Base-by-base conservation (phyloP, 1,140 invertebrate species). In the Rhynchophorus ferrugineus region DNA sequence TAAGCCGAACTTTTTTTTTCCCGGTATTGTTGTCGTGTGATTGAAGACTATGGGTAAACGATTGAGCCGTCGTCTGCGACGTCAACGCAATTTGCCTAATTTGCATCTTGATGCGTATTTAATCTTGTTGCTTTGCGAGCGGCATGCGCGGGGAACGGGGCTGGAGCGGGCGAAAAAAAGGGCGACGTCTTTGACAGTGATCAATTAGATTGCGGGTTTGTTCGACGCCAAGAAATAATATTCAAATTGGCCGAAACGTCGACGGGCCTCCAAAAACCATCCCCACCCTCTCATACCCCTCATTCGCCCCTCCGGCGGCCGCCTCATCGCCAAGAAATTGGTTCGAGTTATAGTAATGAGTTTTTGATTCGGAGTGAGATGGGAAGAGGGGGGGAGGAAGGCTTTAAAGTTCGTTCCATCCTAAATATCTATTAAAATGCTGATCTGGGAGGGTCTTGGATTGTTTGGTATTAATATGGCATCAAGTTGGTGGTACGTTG, bases 51-150 rank as follows among this genome's bases (percentile, higher is more conserved):
- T 54, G 19, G 44, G 44, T 48, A 54, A 49, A 43, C 52, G 44
- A 54, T 54, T 54, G 52, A 54, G 52, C 48, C 39, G 52, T 48
- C 52, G 52, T 43, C 52, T 45, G 38, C 45, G 17, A 13, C n/a
- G n/a, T n/a, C n/a, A 44, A 42, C 44, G 39, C 44, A 47, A 54
- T 48, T 54, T 48, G 52, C 52, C 52, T 54, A 54, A 54, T 54
- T 54, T 54, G 52, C 52, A 54, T 54, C 45, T 39, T 54, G 52
- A 54, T 54, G 52, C 44, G 52, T 54, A 54, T 54, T 54, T 54
- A 54, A 54, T 54, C 52, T 54, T 39, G 39, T 54, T 54, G 43
- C 52, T 47, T 54, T 18, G n/a, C n/a, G n/a, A n/a, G n/a, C n/a
- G n/a, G n/a, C n/a, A n/a, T n/a, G n/a, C n/a, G n/a, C n/a, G n/a